Conservation (phyloP, 2,888 invertebrate genomes). For the Drosophila kambysellisi region DNA sequence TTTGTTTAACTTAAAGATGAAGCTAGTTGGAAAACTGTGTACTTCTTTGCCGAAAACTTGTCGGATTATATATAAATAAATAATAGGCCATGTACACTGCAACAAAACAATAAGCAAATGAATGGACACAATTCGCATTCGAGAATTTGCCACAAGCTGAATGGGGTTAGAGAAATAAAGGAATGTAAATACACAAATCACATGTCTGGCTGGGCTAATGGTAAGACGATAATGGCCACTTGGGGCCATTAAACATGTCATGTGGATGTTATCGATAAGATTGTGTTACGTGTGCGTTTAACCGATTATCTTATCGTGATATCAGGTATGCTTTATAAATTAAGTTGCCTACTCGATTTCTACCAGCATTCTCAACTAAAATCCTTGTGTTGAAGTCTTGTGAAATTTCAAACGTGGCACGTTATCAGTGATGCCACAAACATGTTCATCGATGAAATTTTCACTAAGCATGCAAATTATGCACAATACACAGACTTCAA, state of each 20-base stretch:
- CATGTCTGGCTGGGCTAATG: constrained; percentile 38
- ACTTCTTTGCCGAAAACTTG: background rate
- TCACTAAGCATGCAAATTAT: constrained; percentile 69
- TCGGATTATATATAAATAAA: background rate
- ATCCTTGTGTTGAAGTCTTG: background rate
- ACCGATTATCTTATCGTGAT: constrained; percentile 41
- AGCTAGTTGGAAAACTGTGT: background rate
- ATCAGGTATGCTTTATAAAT: constrained; percentile 26
- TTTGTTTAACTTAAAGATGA: background rate
- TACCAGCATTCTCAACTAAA: background rate
- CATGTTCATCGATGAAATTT: constrained; percentile 52
- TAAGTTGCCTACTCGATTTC: background rate
- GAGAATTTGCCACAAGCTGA: background rate
- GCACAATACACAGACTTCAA: constrained; percentile 44
- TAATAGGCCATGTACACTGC: background rate
- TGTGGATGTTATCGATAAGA: constrained; percentile 46
- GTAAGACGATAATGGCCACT: constrained; percentile 38
- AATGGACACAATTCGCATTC: background rate
- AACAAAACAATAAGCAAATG: background rate
- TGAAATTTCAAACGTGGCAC: constrained; percentile 5
- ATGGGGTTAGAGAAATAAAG: background rate
- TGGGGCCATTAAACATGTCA: constrained; percentile 43
- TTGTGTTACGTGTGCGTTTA: constrained; percentile 26
- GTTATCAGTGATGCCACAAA: constrained; percentile 3
- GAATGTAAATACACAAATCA: constrained; percentile 37